Evolutionary conservation across 2,113 vertebrate genomes (phyloP).

Genomic region (Coreoperca whiteheadi): DNA sequence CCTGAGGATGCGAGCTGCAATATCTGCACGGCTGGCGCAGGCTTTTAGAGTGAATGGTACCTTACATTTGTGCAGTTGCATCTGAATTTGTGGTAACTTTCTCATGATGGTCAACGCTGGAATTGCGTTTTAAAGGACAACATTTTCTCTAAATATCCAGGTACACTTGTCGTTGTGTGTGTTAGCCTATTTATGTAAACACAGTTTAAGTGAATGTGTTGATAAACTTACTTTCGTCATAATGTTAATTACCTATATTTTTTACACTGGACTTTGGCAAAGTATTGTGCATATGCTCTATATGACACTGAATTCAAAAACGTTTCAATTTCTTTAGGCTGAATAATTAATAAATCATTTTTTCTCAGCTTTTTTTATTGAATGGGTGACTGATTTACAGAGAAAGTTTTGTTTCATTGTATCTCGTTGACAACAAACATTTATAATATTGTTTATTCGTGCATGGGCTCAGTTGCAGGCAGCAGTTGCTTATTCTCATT

Average conservation of each 20-base stretch:
- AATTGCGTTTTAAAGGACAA: slow-evolving; percentile 23
- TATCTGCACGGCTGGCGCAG: background rate
- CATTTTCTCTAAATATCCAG: slow-evolving; percentile 26
- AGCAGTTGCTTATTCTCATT: slow-evolving; percentile 78
- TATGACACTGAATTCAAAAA: background rate
- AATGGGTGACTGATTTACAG: background rate
- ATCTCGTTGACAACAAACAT: slow-evolving; percentile 2
- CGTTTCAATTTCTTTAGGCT: background rate
- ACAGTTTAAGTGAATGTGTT: background rate
- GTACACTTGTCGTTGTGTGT: slow-evolving; percentile 2
- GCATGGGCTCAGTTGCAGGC: slow-evolving; percentile 69
- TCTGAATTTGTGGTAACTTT: slow-evolving; percentile 37
- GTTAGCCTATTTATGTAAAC: background rate
- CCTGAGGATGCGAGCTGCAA: slow-evolving; percentile 10
- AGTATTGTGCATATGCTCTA: background rate
- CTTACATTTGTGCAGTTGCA: slow-evolving; percentile 29
- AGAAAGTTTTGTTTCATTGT: background rate
- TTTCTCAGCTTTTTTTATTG: background rate
- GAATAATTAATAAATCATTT: background rate
- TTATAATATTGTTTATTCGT: slow-evolving; percentile 37
- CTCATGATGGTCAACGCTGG: background rate
- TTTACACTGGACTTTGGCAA: background rate
- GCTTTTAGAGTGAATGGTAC: slow-evolving; percentile 32
- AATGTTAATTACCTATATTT: background rate
- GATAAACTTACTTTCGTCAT: background rate